A percentile compares a stretch with the other conserved stretches of the same genome.
These are phyloP conservation scores for Eclectus roratus DNA, from an alignment of 2,113 vertebrate genomes.

Conservation along the genomic window DNA sequence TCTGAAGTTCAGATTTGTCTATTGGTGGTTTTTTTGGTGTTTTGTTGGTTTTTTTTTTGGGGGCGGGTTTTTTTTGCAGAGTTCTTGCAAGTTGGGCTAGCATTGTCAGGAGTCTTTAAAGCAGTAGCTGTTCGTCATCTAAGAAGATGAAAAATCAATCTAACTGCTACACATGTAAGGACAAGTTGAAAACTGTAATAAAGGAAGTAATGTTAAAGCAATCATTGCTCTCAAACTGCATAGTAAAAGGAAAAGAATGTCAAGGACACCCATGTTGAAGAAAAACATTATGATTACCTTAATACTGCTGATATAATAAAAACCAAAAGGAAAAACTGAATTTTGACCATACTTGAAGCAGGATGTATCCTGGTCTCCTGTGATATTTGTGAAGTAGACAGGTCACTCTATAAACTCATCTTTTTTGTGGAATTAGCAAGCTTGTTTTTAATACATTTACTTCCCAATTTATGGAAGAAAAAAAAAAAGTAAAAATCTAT, in stretches of 20 bases:
- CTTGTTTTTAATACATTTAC: neutral
- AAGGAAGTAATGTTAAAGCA: neutral
- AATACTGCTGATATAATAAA: neutral
- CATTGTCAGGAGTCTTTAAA: neutral
- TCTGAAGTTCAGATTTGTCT: neutral
- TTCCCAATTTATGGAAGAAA: neutral
- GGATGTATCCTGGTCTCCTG: neutral
- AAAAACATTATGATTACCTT: neutral
- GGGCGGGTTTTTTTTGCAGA: neutral
- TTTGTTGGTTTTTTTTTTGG: neutral
- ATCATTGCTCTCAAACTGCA: neutral
- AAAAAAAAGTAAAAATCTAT: neutral
- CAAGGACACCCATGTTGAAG: neutral
- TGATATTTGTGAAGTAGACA: neutral
- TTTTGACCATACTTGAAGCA: neutral
- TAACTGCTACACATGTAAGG: neutral
- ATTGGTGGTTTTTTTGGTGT: fast-evolving
- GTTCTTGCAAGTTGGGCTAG: neutral
- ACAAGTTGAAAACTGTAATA: neutral
- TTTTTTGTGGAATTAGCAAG: neutral
- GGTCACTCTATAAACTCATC: neutral
- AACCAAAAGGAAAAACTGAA: neutral
- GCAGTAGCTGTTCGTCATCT: neutral
- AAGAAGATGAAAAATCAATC: neutral
- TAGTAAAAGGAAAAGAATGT: neutral